Conservation (phyloP, 2,113 vertebrate genomes). For the Tonatia bakeri region DNA sequence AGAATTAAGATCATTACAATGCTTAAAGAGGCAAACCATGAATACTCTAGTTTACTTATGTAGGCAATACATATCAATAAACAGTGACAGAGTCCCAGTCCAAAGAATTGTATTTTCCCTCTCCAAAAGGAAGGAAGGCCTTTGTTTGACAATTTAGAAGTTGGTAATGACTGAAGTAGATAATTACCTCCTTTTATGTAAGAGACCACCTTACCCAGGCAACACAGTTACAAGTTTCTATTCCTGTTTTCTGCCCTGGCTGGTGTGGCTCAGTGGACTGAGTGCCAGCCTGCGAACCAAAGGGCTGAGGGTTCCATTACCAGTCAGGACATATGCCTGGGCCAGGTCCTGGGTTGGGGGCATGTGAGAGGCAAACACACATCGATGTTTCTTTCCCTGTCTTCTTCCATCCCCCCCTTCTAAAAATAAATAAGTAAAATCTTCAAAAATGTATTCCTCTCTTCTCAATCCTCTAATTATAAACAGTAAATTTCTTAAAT, state of each 20-base stretch:
- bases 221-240: neutral
- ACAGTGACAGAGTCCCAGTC: neutral
- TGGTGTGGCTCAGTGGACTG: too few species aligned
- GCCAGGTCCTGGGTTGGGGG: too few species aligned
- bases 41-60: neutral
- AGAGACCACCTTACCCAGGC: neutral
- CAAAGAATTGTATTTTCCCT: neutral
- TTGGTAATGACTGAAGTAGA: neutral
- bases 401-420: too few species aligned
- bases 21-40: neutral
- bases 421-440: too few species aligned
- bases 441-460: neutral
- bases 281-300: too few species aligned
- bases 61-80: neutral
- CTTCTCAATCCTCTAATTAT: neutral
- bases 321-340: too few species aligned
- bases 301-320: too few species aligned
- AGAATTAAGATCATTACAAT: neutral
- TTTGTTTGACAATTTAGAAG: neutral
- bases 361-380: too few species aligned
- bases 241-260: too few species aligned
- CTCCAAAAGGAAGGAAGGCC: neutral
- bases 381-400: too few species aligned
- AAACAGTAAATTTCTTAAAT: neutral
- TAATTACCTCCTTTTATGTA: neutral